These are phyloP conservation scores for Microctenopoma stevenorrisi DNA, from an alignment of 2,797 vertebrate species.

Conservation along the genomic window DNA sequence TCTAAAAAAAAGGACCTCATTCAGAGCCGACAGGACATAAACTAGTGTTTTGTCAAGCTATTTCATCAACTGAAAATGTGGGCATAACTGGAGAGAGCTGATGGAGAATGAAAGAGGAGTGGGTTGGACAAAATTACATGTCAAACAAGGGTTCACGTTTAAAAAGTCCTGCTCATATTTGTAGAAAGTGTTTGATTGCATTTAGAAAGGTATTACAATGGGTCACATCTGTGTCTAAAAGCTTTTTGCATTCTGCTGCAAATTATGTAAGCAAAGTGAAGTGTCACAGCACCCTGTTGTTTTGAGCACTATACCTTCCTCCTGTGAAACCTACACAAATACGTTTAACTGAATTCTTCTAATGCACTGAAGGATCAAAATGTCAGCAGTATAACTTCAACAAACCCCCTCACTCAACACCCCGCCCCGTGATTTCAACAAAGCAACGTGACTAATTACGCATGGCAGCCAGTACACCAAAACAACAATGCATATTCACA, in stretches of 20 bases:
- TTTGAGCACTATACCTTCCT: slow-evolving; percentile 80
- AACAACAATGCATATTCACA: slow-evolving; percentile 76
- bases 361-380: slow-evolving; percentile 81
- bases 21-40: slow-evolving; percentile 69
- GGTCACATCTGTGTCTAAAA: slow-evolving; percentile 90
- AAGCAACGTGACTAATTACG: slow-evolving; percentile 74
- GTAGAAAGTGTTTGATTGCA: slow-evolving; percentile 89
- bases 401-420: slow-evolving; percentile 70
- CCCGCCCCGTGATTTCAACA: slow-evolving; percentile 70
- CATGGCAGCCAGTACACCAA: slow-evolving; percentile 66
- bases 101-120: slow-evolving; percentile 85
- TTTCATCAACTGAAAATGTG: slow-evolving; percentile 81
- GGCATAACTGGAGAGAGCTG: slow-evolving; percentile 78
- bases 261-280: slow-evolving; percentile 88
- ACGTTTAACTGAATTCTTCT: slow-evolving; percentile 82
- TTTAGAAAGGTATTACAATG: slow-evolving; percentile 89
- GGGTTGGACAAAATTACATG: slow-evolving; percentile 88
- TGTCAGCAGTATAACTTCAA: slow-evolving; percentile 78
- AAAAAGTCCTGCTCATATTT: slow-evolving; percentile 86
- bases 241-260: slow-evolving; percentile 87
- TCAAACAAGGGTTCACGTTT: slow-evolving; percentile 88
- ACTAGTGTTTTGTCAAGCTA: slow-evolving; percentile 81
- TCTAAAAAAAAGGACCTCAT: slow-evolving; percentile 49
- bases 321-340: slow-evolving; percentile 83
- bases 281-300: slow-evolving; percentile 83